Evolutionary conservation across 2,888 invertebrate species (phyloP).

Genomic region (Zygogramma bicolorata): DNA sequence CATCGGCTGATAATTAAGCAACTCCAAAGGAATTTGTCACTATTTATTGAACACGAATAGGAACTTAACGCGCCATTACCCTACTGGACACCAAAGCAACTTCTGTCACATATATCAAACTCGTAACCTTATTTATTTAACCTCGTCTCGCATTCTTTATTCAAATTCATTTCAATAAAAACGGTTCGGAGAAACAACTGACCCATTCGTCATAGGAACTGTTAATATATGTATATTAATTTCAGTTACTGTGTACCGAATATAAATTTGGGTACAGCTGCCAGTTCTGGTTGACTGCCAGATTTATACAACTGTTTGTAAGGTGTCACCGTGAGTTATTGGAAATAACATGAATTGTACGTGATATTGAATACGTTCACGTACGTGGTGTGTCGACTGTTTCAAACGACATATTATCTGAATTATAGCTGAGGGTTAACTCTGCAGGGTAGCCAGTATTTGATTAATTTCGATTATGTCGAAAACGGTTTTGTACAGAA

Average conservation of each 20-base stretch:
- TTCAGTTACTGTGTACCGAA: conserved; percentile 31
- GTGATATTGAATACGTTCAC: background rate
- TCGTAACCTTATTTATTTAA: background rate
- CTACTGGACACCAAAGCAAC: background rate
- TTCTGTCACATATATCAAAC: background rate
- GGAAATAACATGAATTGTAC: conserved; percentile 2
- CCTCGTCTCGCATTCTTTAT: background rate
- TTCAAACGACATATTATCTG: too few species aligned
- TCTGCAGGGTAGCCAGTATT: too few species aligned
- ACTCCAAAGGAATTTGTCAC: background rate
- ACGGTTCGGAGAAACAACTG: conserved; percentile 20
- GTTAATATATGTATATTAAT: conserved; percentile 39
- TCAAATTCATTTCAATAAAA: background rate
- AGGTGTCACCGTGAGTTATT: conserved; percentile 11
- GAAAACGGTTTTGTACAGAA: too few species aligned
- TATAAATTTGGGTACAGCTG: conserved; percentile 25
- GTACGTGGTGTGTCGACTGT: too few species aligned
- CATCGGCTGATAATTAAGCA: background rate
- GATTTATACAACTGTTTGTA: conserved; percentile 38
- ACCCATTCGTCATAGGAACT: conserved; percentile 32
- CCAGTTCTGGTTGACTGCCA: conserved; percentile 23
- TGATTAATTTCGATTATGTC: too few species aligned
- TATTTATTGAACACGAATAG: background rate
- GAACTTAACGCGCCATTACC: background rate
- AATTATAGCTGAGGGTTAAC: too few species aligned